Evolutionary conservation across 1,140 invertebrate species (phyloP), one percentile per base, ranked within the genome.

Genomic region (Heliconius nattereri): DNA sequence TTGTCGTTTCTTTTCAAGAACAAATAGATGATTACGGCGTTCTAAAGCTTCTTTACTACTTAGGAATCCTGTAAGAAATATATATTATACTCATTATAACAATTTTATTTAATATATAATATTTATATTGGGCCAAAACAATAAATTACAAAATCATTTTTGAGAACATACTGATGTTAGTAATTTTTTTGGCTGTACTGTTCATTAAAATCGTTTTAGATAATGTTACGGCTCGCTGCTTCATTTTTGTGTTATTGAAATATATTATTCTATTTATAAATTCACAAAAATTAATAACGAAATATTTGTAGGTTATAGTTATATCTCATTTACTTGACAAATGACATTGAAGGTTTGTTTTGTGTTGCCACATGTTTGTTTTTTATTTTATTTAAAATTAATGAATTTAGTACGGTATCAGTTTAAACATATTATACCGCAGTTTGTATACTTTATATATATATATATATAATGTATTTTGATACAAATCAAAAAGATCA

Each of bases 1-100:
- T 90, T 98, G 98, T 29, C 97, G 92, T 78, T 96, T 95, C 85
- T 97, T 96, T 91, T 99, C 98, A 76, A 96, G 87, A n/a, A 96
- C 94, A 88, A 99, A 99, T 9, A 99, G 84, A 70, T 97, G 95
- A 95, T 96, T 96, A 72, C 96, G 95, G 74, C 94, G 90, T 71
- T 95, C 90, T 72, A 93, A 92, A 3, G 90, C 90, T 79, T 95
- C 94, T 54, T 89, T 78, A 35, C 87, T 89, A 76, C 91, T 95
- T 79, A 94, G 74, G 80, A 84, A 91, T 88, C 94, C 94, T 95
- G 70, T 29, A 90, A 92, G 82, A 60, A 35, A 60, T 76, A 74
- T 35, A n/a, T 40, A 66, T 66, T 66, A 66, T 11, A 29, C 1
- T 66, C 16, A 66, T 66, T 29, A 16, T 66, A 66, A 16, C 3